Percentiles rank a stretch among this genome's conserved stretches.
phyloP scores from a whole-genome alignment of 2,113 vertebrate species.

The Junco hyemalis region DNA sequence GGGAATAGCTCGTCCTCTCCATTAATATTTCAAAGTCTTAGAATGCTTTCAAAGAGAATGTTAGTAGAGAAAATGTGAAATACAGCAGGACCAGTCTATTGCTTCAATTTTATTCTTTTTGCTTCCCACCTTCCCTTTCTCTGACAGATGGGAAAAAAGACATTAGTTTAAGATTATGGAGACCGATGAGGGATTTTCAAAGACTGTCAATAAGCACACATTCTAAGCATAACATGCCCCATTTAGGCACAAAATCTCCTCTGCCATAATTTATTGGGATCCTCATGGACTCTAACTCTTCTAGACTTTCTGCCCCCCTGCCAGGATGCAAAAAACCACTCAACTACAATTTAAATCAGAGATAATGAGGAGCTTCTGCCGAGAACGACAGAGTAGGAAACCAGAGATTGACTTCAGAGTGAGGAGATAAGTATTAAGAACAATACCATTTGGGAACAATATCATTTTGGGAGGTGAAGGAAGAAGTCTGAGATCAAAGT shows the following conservation, averaged over 20 bases:
- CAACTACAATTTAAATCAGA: background rate
- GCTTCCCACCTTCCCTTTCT: background rate
- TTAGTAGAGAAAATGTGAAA: background rate
- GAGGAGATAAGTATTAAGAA: background rate
- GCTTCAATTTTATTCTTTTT: background rate
- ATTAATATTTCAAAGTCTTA: background rate
- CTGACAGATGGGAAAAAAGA: background rate
- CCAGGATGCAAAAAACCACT: background rate
- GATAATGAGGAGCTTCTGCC: background rate
- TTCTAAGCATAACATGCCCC: background rate
- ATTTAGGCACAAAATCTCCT: background rate
- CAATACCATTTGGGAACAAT: background rate
- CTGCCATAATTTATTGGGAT: background rate
- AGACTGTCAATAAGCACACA: background rate
- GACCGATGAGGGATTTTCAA: background rate
- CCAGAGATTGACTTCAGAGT: background rate
- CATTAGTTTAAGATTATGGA: background rate
- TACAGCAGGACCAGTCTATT: background rate
- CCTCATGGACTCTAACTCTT: background rate
- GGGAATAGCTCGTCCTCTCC: background rate
- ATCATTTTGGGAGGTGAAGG: background rate
- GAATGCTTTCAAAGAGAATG: background rate
- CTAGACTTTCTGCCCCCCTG: rapidly evolving
- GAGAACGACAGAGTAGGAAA: background rate
- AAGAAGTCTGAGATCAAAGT: background rate